Percentiles rank a stretch among this genome's conserved stretches.
phyloP scores from a whole-genome alignment of 1,140 invertebrate species.

The Drosophila ogumai region DNA sequence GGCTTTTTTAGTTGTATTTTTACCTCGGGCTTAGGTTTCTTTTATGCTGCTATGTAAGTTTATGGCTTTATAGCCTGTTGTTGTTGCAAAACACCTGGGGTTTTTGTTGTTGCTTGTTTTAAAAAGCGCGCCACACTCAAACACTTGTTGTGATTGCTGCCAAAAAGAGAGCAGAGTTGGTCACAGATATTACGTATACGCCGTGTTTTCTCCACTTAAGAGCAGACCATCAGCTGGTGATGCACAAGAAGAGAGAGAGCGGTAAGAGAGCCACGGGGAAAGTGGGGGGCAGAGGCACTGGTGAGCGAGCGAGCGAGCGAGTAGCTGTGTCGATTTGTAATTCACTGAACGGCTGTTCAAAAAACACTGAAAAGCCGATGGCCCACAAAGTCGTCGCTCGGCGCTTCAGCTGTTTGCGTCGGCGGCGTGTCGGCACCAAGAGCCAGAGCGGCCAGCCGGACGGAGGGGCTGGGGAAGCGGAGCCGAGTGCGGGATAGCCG shows the following conservation, averaged over 20 bases:
- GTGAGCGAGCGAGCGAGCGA: constrained; percentile 31
- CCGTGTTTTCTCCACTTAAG: constrained; percentile 36
- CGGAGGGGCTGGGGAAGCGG: neutral
- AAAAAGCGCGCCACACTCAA: constrained; percentile 49
- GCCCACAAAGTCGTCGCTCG: constrained; percentile 22
- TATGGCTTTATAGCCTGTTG: constrained; percentile 16
- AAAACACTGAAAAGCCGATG: constrained; percentile 65
- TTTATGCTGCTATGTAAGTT: constrained; percentile 10
- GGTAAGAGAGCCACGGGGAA: constrained; percentile 2
- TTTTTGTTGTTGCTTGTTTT: constrained; percentile 12
- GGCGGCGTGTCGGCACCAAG: constrained; percentile 5
- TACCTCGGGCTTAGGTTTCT: constrained; percentile 10
- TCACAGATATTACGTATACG: constrained; percentile 41
- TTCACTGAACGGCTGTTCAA: constrained; percentile 69
- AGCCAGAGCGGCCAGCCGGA: neutral
- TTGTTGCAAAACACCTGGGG: constrained; percentile 7
- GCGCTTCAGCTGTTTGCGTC: constrained; percentile 41
- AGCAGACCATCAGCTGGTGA: constrained; percentile 38
- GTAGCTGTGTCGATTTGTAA: constrained; percentile 33
- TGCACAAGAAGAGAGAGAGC: constrained; percentile 2
- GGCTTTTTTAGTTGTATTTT: constrained; percentile 12
- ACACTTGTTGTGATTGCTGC: constrained; percentile 26
- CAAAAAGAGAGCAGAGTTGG: constrained; percentile 15
- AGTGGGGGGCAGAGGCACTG: neutral
- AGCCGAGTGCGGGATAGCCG: constrained; percentile 15